Percentiles rank a stretch among this genome's conserved stretches.
These are phyloP conservation scores for Abramis brama DNA, from an alignment of 2,113 vertebrate species.

Conservation along the genomic window DNA sequence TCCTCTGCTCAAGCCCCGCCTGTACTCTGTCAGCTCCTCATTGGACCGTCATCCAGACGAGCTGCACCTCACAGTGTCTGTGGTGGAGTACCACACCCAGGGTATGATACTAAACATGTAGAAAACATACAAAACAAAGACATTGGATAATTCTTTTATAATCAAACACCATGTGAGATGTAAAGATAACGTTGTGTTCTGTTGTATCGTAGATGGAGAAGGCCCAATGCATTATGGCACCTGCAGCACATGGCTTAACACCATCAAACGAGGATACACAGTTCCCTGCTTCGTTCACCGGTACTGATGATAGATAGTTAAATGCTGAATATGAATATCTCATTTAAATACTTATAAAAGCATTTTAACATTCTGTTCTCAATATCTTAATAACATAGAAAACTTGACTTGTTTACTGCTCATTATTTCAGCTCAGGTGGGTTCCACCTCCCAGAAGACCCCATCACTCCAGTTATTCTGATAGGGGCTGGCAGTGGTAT, in stretches of 20 bases:
- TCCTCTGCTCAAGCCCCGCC: constrained; percentile 81
- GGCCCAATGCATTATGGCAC: constrained; percentile 83
- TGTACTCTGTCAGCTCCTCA: constrained; percentile 87
- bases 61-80: constrained; percentile 82
- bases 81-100: constrained; percentile 79
- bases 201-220: constrained; percentile 71
- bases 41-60: constrained; percentile 73
- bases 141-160: neutral
- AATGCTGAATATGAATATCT: neutral
- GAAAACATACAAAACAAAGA: neutral
- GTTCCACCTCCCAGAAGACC: constrained; percentile 80
- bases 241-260: constrained; percentile 84
- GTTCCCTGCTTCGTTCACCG: constrained; percentile 82
- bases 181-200: neutral
- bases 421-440: constrained; percentile 67
- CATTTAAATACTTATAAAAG: neutral
- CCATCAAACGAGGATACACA: constrained; percentile 62
- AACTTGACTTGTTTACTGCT: constrained; percentile 68
- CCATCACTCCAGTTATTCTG: constrained; percentile 76
- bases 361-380: neutral
- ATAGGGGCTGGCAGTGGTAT: constrained; percentile 82
- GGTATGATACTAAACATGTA: constrained; percentile 63
- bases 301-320: constrained; percentile 59
- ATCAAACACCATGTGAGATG: neutral
- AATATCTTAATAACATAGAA: neutral